Percentiles rank a stretch among this genome's conserved stretches.
phyloP scores from a whole-genome alignment of 92 coral and sea anemone species.

The Zoanthus sansibaricus region DNA sequence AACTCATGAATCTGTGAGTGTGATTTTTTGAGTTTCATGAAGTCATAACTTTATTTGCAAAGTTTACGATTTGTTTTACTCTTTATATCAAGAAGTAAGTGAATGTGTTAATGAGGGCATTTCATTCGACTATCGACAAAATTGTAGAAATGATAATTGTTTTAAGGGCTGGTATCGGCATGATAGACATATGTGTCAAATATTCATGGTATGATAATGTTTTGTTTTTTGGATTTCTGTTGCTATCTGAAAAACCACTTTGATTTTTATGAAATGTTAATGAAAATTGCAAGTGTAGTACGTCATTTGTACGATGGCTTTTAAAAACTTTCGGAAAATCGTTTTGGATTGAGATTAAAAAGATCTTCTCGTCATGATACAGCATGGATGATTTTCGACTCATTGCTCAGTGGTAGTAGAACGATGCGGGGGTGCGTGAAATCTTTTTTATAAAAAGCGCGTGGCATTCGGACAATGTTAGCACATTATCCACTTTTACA shows the following conservation, averaged over 20 bases:
- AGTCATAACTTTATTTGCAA: not conserved
- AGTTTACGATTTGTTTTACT: not conserved
- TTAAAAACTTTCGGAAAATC: not conserved
- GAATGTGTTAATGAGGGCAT: not conserved
- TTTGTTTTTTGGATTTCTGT: not conserved
- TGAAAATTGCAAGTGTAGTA: not conserved
- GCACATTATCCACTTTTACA: not conserved
- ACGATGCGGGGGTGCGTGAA: too few relatives aligned
- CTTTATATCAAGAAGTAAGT: not conserved
- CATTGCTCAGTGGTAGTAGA: not conserved
- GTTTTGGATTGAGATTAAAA: not conserved
- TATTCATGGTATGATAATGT: not conserved
- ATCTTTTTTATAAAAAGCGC: not conserved
- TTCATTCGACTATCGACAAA: not conserved
- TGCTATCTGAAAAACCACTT: not conserved
- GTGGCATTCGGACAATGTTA: not conserved
- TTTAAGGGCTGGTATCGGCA: too few relatives aligned
- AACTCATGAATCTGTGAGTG: not conserved
- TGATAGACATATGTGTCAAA: not conserved
- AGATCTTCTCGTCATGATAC: not conserved
- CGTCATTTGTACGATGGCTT: not conserved
- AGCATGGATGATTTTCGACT: not conserved
- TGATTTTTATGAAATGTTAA: not conserved
- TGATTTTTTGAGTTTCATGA: not conserved
- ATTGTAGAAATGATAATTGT: not conserved